Conservation (phyloP, 2,113 vertebrate genomes). For the Thoracochromis brauschi region DNA sequence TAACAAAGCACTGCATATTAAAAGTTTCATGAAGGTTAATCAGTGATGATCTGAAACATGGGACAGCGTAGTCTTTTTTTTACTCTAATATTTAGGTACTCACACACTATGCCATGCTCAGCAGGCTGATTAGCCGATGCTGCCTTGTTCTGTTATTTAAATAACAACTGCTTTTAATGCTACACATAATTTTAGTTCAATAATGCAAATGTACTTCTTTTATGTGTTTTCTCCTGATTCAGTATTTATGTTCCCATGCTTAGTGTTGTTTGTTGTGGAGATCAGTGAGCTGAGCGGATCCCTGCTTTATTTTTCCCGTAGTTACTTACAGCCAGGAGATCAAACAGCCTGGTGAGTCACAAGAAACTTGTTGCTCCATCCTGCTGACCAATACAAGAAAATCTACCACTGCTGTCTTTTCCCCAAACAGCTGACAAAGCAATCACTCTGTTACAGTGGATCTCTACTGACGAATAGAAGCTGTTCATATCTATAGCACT, state of each 20-base stretch:
- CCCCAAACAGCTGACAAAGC: slow-evolving; percentile 10
- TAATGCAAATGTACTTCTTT: background rate
- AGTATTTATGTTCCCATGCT: slow-evolving; percentile 49
- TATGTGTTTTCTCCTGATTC: background rate
- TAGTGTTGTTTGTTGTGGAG: slow-evolving; percentile 49
- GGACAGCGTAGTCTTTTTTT: background rate
- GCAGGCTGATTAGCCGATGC: background rate
- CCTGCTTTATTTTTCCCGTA: slow-evolving; percentile 22
- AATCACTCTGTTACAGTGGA: background rate
- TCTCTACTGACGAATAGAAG: background rate
- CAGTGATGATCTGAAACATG: background rate
- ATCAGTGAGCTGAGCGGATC: slow-evolving; percentile 57
- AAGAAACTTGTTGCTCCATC: slow-evolving; percentile 32
- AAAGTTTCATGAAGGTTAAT: background rate
- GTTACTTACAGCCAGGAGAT: slow-evolving; percentile 16
- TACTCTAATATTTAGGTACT: background rate
- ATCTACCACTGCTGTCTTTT: background rate
- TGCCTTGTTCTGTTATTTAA: background rate
- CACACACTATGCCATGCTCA: slow-evolving; percentile 1
- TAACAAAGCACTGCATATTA: background rate
- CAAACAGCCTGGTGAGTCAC: slow-evolving; percentile 39
- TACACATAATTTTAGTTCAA: background rate
- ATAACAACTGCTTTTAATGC: background rate
- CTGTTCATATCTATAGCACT: background rate
- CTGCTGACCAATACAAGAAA: slow-evolving; percentile 9